Evolutionary conservation across 2,113 vertebrate species (phyloP).

Genomic region (Cinclus cinclus): DNA sequence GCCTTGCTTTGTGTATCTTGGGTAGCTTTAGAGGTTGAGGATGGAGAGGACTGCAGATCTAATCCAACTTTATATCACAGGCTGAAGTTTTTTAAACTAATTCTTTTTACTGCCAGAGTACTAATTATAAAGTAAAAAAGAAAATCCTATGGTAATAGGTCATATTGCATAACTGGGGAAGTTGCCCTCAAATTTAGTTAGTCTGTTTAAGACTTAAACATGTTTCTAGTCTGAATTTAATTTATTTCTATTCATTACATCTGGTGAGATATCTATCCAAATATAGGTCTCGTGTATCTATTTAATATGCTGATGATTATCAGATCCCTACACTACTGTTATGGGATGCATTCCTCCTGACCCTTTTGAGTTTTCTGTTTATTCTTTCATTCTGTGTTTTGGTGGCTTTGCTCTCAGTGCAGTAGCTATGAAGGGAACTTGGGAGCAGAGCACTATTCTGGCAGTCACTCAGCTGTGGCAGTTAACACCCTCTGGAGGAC

Average conservation of each 20-base stretch:
- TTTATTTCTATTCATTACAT: not conserved
- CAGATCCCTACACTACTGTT: not conserved
- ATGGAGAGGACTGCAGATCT: not conserved
- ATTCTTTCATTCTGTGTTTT: not conserved
- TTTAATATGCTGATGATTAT: not conserved
- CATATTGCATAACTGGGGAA: not conserved
- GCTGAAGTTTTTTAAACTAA: not conserved
- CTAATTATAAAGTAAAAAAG: not conserved
- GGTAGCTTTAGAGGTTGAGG: not conserved
- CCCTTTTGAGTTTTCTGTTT: fast-evolving
- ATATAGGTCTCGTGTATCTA: not conserved
- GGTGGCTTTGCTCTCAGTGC: not conserved
- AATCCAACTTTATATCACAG: not conserved
- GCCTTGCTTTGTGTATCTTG: not conserved
- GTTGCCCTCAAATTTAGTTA: not conserved
- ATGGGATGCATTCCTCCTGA: not conserved
- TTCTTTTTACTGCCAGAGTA: not conserved
- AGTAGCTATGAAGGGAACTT: not conserved
- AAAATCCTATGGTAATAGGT: not conserved
- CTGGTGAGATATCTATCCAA: not conserved
- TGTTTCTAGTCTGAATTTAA: not conserved
- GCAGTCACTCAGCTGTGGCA: not conserved
- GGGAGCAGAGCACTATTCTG: not conserved
- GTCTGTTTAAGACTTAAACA: not conserved
- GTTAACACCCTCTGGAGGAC: not conserved